Base-by-base conservation (phyloP, 2,113 vertebrate genomes). In the Piaya cayana region DNA sequence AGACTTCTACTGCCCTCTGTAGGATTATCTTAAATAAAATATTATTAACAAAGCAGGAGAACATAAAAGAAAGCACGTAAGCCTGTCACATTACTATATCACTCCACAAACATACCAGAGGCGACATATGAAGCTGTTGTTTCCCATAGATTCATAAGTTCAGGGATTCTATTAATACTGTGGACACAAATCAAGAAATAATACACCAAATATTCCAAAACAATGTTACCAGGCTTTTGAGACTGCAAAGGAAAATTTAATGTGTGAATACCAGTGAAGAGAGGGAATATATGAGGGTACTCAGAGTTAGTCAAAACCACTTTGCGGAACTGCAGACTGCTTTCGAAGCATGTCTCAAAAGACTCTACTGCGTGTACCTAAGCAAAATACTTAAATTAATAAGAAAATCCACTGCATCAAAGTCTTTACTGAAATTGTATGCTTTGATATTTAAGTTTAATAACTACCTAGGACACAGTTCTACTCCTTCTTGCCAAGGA, bases 1-100 rank as follows among this genome's bases (percentile, higher is more conserved):
- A 91, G 94, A 39, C 11, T 39, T 91, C 86, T 97, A 53, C 95
- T 95, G 96, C 97, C 96, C 95, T 86, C 96, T 97, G 75, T 91
- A 96, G 96, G 96, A 83, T 64, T 88, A 71, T 78, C 74, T 82
- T 25, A 69, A 83, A 37, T 42, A 55, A 85, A 86, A 39, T 58
- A 63, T 32, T 39, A 83, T 58, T 79, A 69, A 75, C 12, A 56
- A 75, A 85, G 45, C 2, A 32, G 32, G 15, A 72, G 45, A 72
- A 72, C 23, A 17, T 12, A 16, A 39, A 79, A 36, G 14, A n/a
- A 95, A 64, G 20, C 6, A 11, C 3, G 5, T 50, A 53, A 71
- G 37, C 19, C 37, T 55, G 20, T 27, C 65, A 65, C n/a, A 52
- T 26, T 23, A n/a, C 55, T 69, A 1, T 4, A 47, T 6, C 30